These are phyloP conservation scores for Brachypalpus laphriformis DNA, from an alignment of 2,888 invertebrate species.

Conservation along the genomic window DNA sequence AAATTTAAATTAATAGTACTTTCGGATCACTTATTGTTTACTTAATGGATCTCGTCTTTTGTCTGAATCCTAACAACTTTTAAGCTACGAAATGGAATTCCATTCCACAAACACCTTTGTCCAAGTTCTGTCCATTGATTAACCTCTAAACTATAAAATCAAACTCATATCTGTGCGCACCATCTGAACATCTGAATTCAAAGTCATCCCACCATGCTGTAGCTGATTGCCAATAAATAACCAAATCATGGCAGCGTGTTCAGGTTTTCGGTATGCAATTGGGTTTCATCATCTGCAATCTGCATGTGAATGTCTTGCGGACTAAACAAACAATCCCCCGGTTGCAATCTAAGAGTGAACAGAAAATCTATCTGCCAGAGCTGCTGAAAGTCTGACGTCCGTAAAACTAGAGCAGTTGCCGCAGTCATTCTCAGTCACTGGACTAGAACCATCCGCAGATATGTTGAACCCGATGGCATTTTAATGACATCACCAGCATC, in stretches of 20 bases:
- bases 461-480: constrained; percentile 62
- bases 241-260: constrained; percentile 27
- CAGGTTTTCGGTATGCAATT: constrained; percentile 13
- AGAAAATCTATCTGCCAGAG: constrained; percentile 22
- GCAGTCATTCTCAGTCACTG: constrained; percentile 16
- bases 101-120: not conserved
- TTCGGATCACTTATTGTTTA: not conserved
- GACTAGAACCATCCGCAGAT: constrained; percentile 44
- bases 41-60: not conserved
- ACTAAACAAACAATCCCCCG: not conserved
- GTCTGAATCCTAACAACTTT: not conserved
- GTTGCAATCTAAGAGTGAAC: constrained; percentile 34
- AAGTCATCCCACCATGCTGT: constrained; percentile 10
- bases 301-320: constrained; percentile 5
- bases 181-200: constrained; percentile 21
- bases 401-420: constrained; percentile 52
- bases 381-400: constrained; percentile 3
- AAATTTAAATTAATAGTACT: not conserved
- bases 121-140: not conserved
- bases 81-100: not conserved
- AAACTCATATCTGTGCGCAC: not conserved
- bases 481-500: constrained; percentile 55
- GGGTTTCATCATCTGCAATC: constrained; percentile 35
- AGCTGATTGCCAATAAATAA: constrained; percentile 33
- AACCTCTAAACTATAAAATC: not conserved